A percentile compares a stretch with the other conserved stretches of the same genome.
These are phyloP conservation scores for Bombus sylvicola DNA, from an alignment of 1,140 invertebrate species.

Conservation along the genomic window DNA sequence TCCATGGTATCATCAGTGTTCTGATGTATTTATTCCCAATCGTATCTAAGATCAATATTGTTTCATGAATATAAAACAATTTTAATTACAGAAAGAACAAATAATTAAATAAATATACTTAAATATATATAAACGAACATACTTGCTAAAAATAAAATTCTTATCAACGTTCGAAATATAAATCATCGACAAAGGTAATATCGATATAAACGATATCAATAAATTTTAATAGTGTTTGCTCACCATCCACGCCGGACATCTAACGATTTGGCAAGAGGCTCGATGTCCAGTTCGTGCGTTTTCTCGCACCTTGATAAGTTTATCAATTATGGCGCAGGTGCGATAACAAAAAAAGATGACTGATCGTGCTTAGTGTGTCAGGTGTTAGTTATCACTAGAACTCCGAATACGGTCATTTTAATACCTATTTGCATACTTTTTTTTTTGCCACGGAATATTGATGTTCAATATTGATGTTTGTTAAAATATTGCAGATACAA, in stretches of 20 bases:
- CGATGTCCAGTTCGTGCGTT: not conserved
- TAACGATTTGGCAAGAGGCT: not conserved
- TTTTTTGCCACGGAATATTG: not conserved
- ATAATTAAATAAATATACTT: not conserved
- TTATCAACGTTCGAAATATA: not conserved
- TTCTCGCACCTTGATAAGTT: slow-evolving; percentile 3
- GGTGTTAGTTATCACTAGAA: slow-evolving; percentile 11
- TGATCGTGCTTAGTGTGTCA: not conserved
- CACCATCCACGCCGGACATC: slow-evolving; percentile 39
- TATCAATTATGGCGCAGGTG: slow-evolving; percentile 33
- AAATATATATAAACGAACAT: not conserved
- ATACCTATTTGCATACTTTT: not conserved
- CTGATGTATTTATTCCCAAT: not conserved
- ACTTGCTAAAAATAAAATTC: not conserved
- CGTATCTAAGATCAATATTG: not conserved
- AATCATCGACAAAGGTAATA: not conserved
- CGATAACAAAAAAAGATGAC: not conserved
- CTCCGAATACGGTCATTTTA: not conserved
- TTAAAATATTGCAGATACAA: too few species aligned
- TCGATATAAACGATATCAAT: not conserved
- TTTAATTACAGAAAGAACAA: not conserved
- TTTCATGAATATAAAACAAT: not conserved
- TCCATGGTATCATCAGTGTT: not conserved
- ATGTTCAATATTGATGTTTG: too few species aligned
- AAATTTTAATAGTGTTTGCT: not conserved